These are phyloP conservation scores for Spheniscus mendiculus DNA, from an alignment of 2,113 vertebrate genomes.

Conservation along the genomic window DNA sequence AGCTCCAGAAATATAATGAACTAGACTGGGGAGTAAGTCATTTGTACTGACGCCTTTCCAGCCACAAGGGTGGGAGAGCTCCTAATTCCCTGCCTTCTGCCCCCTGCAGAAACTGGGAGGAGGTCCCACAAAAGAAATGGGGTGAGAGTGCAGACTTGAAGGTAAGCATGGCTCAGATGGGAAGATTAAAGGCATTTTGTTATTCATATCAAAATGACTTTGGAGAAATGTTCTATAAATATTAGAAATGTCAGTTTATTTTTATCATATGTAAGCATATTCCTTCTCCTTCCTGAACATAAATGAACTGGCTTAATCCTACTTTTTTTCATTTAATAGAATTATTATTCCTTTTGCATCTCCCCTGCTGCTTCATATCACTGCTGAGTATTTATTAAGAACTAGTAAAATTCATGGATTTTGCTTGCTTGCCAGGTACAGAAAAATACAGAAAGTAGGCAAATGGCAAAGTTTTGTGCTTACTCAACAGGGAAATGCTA, in stretches of 20 bases:
- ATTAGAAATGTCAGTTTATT: constrained; percentile 71
- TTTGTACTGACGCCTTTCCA: not conserved
- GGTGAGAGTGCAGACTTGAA: not conserved
- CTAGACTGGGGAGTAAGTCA: not conserved
- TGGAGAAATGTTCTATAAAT: constrained; percentile 52
- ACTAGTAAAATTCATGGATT: constrained; percentile 67
- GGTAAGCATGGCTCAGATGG: constrained; percentile 26
- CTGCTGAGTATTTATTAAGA: constrained; percentile 71
- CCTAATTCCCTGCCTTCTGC: not conserved
- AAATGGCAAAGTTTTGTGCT: constrained; percentile 62
- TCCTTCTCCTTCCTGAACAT: constrained; percentile 64
- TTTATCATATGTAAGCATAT: constrained; percentile 70
- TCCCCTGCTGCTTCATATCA: constrained; percentile 73
- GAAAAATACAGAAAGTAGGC: constrained; percentile 46
- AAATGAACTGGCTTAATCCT: constrained; percentile 63
- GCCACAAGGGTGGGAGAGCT: not conserved
- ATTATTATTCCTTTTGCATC: constrained; percentile 74
- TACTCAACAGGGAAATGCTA: constrained; percentile 56
- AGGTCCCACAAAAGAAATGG: not conserved
- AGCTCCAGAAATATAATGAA: not conserved
- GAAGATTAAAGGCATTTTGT: constrained; percentile 57
- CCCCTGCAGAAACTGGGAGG: not conserved
- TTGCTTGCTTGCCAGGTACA: constrained; percentile 53
- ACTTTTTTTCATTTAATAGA: constrained; percentile 72
- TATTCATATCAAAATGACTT: constrained; percentile 59